These are phyloP conservation scores for Xestoiulus laeticollis DNA, from an alignment of 2,888 invertebrate genomes.

Conservation along the genomic window DNA sequence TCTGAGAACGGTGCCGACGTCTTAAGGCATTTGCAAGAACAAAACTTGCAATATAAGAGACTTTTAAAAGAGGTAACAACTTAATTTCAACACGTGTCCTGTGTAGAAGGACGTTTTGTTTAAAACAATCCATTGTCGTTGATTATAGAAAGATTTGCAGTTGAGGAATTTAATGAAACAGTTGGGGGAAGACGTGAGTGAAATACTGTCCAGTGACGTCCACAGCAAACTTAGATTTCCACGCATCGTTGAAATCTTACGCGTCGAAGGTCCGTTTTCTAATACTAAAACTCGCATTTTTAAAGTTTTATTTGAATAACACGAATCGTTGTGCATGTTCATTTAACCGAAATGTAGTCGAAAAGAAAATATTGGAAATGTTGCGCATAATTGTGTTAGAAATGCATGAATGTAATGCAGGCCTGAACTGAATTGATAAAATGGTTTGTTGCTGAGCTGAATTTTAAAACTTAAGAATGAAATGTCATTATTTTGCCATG, in stretches of 20 bases:
- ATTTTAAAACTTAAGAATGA: background rate
- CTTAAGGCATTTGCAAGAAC: constrained; percentile 55
- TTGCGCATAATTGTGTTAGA: constrained; percentile 14
- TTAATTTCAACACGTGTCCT: background rate
- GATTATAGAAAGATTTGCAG: constrained; percentile 55
- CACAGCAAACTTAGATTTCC: constrained; percentile 55
- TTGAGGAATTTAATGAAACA: constrained; percentile 54
- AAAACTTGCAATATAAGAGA: constrained; percentile 55
- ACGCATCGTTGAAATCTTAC: constrained; percentile 55
- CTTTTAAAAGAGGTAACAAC: constrained; percentile 55
- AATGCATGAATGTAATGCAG: background rate
- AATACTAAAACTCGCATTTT: background rate
- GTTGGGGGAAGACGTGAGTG: constrained; percentile 55
- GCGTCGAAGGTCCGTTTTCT: constrained; percentile 51
- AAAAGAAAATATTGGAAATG: background rate
- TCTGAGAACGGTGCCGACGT: constrained; percentile 50
- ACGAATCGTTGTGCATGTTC: background rate
- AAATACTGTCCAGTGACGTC: constrained; percentile 52
- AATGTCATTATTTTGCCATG: background rate
- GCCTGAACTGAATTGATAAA: background rate
- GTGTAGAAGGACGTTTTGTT: background rate
- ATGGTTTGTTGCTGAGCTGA: background rate
- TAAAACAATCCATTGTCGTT: background rate
- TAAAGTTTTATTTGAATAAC: background rate
- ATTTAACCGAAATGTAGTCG: background rate